Conservation (phyloP, 53 echinoderm and acorn worm genomes). For the Hippasteria phrygiana region DNA sequence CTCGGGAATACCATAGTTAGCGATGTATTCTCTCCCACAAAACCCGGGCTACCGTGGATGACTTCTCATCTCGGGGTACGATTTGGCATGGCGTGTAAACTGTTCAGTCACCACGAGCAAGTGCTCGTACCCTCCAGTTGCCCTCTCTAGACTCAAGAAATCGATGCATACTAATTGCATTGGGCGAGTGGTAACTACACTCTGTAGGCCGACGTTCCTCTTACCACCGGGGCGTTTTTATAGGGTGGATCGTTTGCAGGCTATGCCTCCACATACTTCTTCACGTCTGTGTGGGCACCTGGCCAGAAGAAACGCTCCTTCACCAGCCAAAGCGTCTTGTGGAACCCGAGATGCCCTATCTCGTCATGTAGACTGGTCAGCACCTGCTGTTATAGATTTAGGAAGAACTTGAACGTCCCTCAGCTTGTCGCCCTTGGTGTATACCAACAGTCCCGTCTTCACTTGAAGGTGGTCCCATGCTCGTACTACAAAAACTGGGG, state of each 20-base stretch:
- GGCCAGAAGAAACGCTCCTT: neutral
- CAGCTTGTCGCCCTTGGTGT: neutral
- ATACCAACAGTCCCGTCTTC: neutral
- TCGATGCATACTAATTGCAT: too few species aligned
- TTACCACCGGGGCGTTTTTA: neutral
- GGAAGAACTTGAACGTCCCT: neutral
- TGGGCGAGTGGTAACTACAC: too few species aligned
- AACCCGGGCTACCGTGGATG: constrained; percentile 39
- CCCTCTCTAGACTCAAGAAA: too few species aligned
- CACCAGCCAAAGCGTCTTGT: neutral
- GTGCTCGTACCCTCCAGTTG: too few species aligned
- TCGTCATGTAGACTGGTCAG: constrained; percentile 9
- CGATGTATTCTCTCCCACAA: constrained; percentile 42
- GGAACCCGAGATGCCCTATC: constrained; percentile 17
- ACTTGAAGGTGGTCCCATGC: neutral
- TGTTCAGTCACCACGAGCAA: too few species aligned
- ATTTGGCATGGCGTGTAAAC: constrained; percentile 65
- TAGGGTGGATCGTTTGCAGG: neutral
- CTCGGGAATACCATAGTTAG: constrained; percentile 54
- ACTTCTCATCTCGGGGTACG: constrained; percentile 34
- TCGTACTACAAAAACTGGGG: too few species aligned
- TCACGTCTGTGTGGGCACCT: neutral
- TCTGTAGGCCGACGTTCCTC: neutral
- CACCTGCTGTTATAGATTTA: neutral
- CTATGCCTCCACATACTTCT: neutral